phyloP scores from a whole-genome alignment of 1,140 invertebrate genomes.

The Pseudachorutes palmiensis region DNA sequence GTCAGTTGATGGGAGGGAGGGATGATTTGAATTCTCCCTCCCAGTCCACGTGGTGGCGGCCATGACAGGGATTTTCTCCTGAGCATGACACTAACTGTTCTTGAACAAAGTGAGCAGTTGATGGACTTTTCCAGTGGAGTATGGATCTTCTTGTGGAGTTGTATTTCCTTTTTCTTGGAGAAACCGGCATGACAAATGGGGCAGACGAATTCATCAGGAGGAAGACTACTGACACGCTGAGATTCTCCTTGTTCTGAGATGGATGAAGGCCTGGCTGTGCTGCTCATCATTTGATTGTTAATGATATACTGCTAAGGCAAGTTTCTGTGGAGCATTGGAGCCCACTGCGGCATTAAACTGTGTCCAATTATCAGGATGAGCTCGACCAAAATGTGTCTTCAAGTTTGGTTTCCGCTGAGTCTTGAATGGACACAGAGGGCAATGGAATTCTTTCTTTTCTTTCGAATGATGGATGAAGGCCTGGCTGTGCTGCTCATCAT shows the following conservation, averaged over 20 bases:
- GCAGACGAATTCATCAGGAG: constrained; percentile 18
- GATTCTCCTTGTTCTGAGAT: not conserved
- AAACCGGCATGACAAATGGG: not conserved
- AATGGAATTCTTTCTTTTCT: not conserved
- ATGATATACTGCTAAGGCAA: not conserved
- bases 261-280: constrained; percentile 31
- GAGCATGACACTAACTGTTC: constrained; percentile 43
- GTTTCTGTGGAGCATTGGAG: too few species aligned
- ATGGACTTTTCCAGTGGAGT: constrained; percentile 49
- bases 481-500: constrained; percentile 24
- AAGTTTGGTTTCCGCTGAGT: constrained; percentile 22
- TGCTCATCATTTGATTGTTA: constrained; percentile 20
- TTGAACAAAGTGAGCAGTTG: constrained; percentile 44
- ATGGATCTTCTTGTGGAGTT: not conserved
- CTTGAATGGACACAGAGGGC: constrained; percentile 27
- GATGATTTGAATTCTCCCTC: too few species aligned
- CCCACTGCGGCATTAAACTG: not conserved
- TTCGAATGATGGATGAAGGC: constrained; percentile 28
- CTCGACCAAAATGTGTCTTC: constrained; percentile 30
- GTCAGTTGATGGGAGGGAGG: too few species aligned
- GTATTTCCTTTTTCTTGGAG: too few species aligned
- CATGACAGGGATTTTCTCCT: too few species aligned
- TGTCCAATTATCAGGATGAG: constrained; percentile 27
- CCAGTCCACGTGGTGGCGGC: too few species aligned
- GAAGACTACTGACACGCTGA: constrained; percentile 7